phyloP scores from a whole-genome alignment of 2,888 invertebrate genomes.

The Amblyjoppa fuscipennis region DNA sequence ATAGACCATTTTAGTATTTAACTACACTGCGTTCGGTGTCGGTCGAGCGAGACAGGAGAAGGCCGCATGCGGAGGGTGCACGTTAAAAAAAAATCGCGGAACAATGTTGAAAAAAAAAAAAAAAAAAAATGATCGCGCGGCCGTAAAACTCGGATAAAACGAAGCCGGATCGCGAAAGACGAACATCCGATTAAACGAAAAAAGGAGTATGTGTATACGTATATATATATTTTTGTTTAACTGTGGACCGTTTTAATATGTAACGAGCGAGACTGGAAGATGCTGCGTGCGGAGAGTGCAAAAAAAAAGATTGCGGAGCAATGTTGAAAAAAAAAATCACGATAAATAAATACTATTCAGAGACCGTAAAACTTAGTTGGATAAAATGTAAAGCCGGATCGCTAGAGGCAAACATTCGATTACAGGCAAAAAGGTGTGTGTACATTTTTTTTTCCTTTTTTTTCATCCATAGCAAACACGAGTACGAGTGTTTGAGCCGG shows the following conservation, averaged over 20 bases:
- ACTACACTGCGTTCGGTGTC: conserved; percentile 4
- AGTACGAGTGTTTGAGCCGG: neutral
- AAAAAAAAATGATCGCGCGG: neutral
- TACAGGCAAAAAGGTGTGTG: neutral
- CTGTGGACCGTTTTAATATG: no score
- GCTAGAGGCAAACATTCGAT: no score
- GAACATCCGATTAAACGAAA: neutral
- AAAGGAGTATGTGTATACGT: neutral
- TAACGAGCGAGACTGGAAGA: neutral
- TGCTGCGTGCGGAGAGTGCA: neutral
- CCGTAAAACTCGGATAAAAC: neutral
- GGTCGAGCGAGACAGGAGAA: neutral
- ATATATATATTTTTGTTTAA: neutral
- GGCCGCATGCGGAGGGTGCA: neutral
- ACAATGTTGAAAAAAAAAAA: neutral
- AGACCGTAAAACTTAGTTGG: no score
- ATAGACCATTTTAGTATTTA: conserved; percentile 42
- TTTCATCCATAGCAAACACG: neutral
- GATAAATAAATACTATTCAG: no score
- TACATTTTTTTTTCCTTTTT: neutral
- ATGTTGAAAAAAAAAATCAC: no score
- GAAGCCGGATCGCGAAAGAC: no score
- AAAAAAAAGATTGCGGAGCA: neutral
- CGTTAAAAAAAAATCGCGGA: neutral
- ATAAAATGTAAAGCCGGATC: no score